phyloP scores from a whole-genome alignment of 2,797 vertebrate genomes.

The Periophthalmus magnuspinnatus region DNA sequence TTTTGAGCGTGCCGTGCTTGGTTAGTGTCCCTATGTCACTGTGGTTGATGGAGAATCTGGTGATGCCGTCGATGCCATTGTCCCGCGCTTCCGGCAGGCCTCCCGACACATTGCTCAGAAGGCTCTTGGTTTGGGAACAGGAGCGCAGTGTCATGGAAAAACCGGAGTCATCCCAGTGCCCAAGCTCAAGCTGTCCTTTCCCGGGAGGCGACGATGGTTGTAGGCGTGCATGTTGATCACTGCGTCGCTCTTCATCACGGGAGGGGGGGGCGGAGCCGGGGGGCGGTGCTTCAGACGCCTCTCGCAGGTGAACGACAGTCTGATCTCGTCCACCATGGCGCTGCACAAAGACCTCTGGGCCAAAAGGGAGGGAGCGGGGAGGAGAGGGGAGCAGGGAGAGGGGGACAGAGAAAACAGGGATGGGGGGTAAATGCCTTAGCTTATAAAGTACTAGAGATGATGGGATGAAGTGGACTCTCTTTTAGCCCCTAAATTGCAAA shows the following conservation, averaged over 20 bases:
- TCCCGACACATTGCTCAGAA: slow-evolving; percentile 74
- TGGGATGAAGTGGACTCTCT: slow-evolving; percentile 23
- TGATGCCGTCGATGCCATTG: slow-evolving; percentile 77
- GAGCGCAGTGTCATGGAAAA: slow-evolving; percentile 82
- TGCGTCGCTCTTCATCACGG: slow-evolving; percentile 89
- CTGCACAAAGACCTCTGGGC: slow-evolving; percentile 98
- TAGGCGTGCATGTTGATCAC: slow-evolving; percentile 99
- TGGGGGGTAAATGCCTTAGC: slow-evolving; percentile 76
- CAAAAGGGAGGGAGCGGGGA: slow-evolving; percentile 66
- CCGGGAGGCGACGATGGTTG: slow-evolving; percentile 95
- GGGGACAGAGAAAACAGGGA: slow-evolving; percentile 39
- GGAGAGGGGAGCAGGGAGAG: slow-evolving; percentile 47
- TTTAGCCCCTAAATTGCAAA: too few relatives aligned
- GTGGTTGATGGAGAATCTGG: slow-evolving; percentile 79
- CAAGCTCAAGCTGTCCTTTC: slow-evolving; percentile 96
- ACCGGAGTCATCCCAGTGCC: slow-evolving; percentile 89
- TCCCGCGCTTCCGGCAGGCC: slow-evolving; percentile 70
- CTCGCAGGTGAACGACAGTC: slow-evolving; percentile 96
- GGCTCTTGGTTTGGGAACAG: slow-evolving; percentile 70
- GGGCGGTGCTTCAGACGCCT: slow-evolving; percentile 93
- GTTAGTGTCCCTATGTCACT: slow-evolving; percentile 78
- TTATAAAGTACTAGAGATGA: slow-evolving; percentile 71
- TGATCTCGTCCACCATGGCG: slow-evolving; percentile 94
- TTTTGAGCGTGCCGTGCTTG: slow-evolving; percentile 77
- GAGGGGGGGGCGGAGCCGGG: slow-evolving; percentile 79